These are phyloP conservation scores for Ooceraea biroi DNA, from an alignment of 1,140 invertebrate species.

Conservation along the genomic window DNA sequence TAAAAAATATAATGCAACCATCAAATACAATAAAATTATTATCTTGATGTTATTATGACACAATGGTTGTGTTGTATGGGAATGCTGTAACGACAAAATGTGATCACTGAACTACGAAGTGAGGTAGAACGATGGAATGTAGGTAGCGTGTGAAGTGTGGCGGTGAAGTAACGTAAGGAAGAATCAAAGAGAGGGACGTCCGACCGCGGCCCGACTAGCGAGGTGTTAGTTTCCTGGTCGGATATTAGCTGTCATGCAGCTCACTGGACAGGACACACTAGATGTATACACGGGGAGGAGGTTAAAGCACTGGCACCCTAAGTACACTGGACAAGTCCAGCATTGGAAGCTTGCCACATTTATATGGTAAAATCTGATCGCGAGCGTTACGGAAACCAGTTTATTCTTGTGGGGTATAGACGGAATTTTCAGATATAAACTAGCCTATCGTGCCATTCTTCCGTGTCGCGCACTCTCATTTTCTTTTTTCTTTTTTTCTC, in stretches of 20 bases:
- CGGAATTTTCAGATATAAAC: constrained; percentile 65
- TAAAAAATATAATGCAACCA: no score
- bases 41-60: no score
- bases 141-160: constrained; percentile 56
- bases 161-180: constrained; percentile 47
- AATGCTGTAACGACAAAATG: no score
- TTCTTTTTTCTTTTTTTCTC: constrained; percentile 31
- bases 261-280: constrained; percentile 83
- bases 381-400: constrained; percentile 69
- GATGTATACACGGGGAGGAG: constrained; percentile 65
- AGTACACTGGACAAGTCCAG: constrained; percentile 68
- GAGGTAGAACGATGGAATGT: constrained; percentile 32
- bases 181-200: constrained; percentile 29
- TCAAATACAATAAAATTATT: no score
- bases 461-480: constrained; percentile 33
- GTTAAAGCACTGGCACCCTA: constrained; percentile 70
- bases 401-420: constrained; percentile 55
- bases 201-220: constrained; percentile 66
- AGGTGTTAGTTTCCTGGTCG: constrained; percentile 85
- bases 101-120: not conserved
- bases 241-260: constrained; percentile 86
- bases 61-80: no score
- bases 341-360: constrained; percentile 76
- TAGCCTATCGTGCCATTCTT: constrained; percentile 41
- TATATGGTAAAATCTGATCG: constrained; percentile 77